phyloP scores from a whole-genome alignment of 2,797 vertebrate genomes.

The Amblyopsis hoosieri region DNA sequence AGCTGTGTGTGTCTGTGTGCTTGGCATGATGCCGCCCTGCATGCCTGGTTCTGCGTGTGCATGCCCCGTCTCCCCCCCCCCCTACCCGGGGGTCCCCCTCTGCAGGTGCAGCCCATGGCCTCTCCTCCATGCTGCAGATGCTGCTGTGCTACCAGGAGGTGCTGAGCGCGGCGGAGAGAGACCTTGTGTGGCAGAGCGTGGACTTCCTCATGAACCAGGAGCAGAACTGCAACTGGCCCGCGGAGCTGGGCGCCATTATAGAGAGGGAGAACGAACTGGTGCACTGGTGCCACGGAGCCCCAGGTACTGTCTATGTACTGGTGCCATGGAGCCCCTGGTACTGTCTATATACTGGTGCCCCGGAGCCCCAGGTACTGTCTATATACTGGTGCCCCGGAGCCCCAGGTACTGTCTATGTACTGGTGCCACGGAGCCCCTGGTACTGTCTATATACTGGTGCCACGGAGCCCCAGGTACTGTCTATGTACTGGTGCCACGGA shows the following conservation, averaged over 20 bases:
- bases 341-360: too few relatives aligned
- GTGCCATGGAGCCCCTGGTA: slow-evolving; percentile 84
- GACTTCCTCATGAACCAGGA: slow-evolving; percentile 92
- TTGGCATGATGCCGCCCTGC: slow-evolving; percentile 41
- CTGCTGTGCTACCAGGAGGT: slow-evolving; percentile 87
- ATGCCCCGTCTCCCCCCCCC: not conserved
- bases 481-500: not conserved
- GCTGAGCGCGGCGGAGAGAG: slow-evolving; percentile 82
- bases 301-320: too few relatives aligned
- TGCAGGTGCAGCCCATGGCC: slow-evolving; percentile 87
- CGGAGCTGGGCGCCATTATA: slow-evolving; percentile 86
- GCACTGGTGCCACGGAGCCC: slow-evolving; percentile 84
- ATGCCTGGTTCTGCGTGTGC: slow-evolving; percentile 26
- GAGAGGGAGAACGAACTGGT: slow-evolving; percentile 88
- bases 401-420: too few relatives aligned
- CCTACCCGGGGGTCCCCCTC: slow-evolving; percentile 6
- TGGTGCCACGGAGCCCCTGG: slow-evolving; percentile 83
- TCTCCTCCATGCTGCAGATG: slow-evolving; percentile 90
- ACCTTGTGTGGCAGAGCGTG: slow-evolving; percentile 89
- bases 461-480: not conserved
- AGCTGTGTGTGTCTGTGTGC: slow-evolving; percentile 22
- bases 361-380: not conserved
- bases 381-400: slow-evolving; percentile 73
- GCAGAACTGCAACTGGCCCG: slow-evolving; percentile 91
- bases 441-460: slow-evolving; percentile 35